Base-by-base conservation (phyloP, 2,113 vertebrate species). In the Dasyurus viverrinus region DNA sequence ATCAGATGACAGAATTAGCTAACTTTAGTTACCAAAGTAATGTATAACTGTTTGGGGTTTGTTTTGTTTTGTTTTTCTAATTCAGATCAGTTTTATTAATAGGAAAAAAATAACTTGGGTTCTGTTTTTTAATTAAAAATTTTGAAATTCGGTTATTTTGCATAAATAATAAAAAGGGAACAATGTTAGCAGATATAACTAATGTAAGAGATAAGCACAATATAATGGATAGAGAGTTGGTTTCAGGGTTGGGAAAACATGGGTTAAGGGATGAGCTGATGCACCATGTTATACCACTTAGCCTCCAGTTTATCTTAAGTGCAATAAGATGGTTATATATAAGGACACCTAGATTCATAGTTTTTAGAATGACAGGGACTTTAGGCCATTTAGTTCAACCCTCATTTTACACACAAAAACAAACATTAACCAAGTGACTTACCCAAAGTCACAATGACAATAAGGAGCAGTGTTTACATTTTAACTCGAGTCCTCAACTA, bases 101-200 rank as follows among this genome's bases (percentile, higher is more conserved):
- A 42, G 16, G 68, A 48, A 42, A 76, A 57, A 84, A 84, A 42
- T 42, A 84, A 84, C 19, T 36, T 76, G n/a, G 19, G 2, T 42
- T 42, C 68, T 84, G 50, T 54, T 96, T 55, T 52, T 95, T 24
- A n/a, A 76, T 27, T 50, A 76, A 2, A 36, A 96, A 12, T 24
- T 96, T 55, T 30, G 89, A 94, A 96, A 94, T 90, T 91, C 16
- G 53, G 93, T 42, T 24, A 93, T 26, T 84, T 19, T 42, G 92
- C 27, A 91, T 23, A 92, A 54, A 23, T 94, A 95, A 53, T 93
- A 93, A 95, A 95, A 95, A 54, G 54, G 55, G 53, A 25, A 93
- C 1, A 95, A 60, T 53, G 53, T 53, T 53, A 92, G n/a, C 5
- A 84, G n/a, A 42, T 23, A 42, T 19, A 84, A 84, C 19, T 84